Base-by-base conservation (phyloP, 1,140 invertebrate genomes). In the Drosophila yakuba region DNA sequence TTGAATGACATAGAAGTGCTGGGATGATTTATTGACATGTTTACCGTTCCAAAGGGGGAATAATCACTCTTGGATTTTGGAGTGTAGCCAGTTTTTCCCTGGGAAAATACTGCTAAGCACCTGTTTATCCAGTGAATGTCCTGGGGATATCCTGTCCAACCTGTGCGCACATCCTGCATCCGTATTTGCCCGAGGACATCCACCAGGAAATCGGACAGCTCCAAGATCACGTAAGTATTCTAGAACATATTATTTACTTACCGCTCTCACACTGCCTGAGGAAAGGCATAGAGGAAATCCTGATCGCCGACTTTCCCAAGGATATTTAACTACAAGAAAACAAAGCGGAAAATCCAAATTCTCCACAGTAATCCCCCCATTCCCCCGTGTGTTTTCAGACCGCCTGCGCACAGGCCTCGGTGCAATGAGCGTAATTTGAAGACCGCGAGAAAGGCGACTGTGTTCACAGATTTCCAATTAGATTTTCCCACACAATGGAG, bases 141-240 rank as follows among this genome's bases (percentile, higher is more conserved):
- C 47, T 44, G 25, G 39, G 59, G 48, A 32, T 44, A 63, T 71
- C 54, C 67, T 76, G 67, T 52, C 39, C 68, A 45, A 44, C 58
- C 62, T 66, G 76, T 60, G 57, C 60, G 78, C 28, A 81, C 64
- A 86, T 88, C 83, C 83, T 73, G 83, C 66, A 72, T 78, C 74
- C 83, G 69, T 76, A 44, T 64, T 72, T 72, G 55, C 47, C 35
- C 23, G 43, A 77, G 66, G 78, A 81, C 62, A 61, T 74, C 61
- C 55, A 61, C 55, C 58, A 85, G 82, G 83, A 86, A 86, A 88
- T 68, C 83, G 47, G 63, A 68, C 52, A 67, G 75, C 83, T 79
- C 83, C 78, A 88, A 67, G 66, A 79, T 86, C 83, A 88, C 83
- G 83, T 86, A 86, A 86, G 86, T 50, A 64, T 50, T 48, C 23